These are phyloP conservation scores for Ceuthmochares aereus DNA, from an alignment of 2,113 vertebrate genomes.

Conservation along the genomic window DNA sequence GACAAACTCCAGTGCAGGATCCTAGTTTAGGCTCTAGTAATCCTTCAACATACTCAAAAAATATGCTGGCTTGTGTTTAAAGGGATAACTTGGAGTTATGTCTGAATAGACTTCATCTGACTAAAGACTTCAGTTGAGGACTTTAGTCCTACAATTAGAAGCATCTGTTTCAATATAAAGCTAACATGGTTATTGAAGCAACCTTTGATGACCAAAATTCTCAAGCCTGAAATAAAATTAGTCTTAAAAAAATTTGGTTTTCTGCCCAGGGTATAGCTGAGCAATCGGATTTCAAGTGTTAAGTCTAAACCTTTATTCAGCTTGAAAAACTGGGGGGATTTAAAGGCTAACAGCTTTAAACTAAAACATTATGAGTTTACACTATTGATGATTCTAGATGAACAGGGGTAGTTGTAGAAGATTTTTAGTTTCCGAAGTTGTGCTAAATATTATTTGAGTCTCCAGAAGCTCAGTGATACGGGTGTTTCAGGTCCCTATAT, in stretches of 20 bases:
- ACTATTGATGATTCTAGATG: neutral
- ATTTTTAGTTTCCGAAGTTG: neutral
- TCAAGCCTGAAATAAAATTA: slow-evolving; percentile 42
- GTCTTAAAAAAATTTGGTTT: slow-evolving; percentile 40
- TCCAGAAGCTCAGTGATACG: neutral
- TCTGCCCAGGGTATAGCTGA: neutral
- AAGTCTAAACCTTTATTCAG: neutral
- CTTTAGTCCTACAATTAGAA: neutral
- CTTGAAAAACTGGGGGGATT: slow-evolving; percentile 30
- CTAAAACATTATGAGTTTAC: neutral
- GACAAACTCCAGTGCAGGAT: neutral
- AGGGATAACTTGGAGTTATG: neutral
- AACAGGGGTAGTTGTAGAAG: neutral
- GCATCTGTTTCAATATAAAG: neutral
- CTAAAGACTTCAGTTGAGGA: neutral
- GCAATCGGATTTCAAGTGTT: slow-evolving; percentile 42
- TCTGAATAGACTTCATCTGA: neutral
- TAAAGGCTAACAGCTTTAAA: slow-evolving; percentile 24
- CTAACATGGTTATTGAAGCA: slow-evolving; percentile 15
- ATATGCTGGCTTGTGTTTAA: neutral
- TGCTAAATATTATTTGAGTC: neutral
- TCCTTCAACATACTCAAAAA: neutral
- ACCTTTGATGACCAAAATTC: slow-evolving; percentile 46
- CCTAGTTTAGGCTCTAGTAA: neutral
- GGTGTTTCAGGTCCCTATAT: neutral